Conservation (phyloP, 2,113 vertebrate species). For the Myotis brandtii region DNA sequence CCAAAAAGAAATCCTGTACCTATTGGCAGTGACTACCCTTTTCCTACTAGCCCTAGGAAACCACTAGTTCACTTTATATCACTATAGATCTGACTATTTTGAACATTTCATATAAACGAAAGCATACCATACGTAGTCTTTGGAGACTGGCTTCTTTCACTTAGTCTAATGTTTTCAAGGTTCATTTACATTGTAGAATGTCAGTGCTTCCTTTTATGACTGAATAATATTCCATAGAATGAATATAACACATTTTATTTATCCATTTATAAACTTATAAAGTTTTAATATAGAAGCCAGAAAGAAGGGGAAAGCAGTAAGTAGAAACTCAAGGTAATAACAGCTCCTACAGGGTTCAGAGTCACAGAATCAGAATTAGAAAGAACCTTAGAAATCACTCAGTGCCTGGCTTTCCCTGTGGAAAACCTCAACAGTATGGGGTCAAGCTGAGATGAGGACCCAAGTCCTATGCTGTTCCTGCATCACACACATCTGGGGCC, state of each 20-base stretch:
- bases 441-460: not conserved
- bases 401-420: not conserved
- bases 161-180: not conserved
- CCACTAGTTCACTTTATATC: not conserved
- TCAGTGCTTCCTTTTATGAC: not conserved
- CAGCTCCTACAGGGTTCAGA: not conserved
- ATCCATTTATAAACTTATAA: not conserved
- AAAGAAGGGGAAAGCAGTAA: not conserved
- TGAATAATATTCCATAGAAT: not conserved
- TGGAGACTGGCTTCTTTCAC: not conserved
- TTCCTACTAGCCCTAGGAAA: not conserved
- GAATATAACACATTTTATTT: not conserved
- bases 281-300: not conserved
- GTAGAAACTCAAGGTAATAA: not conserved
- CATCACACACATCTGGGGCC: not conserved
- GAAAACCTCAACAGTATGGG: not conserved
- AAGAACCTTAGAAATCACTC: not conserved
- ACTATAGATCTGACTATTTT: not conserved
- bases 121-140: not conserved
- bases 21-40: not conserved
- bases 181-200: not conserved
- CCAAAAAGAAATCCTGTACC: not conserved
- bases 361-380: not conserved
- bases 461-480: not conserved
- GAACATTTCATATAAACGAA: not conserved